These are phyloP conservation scores for Stigmatopora argus DNA, from an alignment of 2,113 vertebrate species.

Conservation along the genomic window DNA sequence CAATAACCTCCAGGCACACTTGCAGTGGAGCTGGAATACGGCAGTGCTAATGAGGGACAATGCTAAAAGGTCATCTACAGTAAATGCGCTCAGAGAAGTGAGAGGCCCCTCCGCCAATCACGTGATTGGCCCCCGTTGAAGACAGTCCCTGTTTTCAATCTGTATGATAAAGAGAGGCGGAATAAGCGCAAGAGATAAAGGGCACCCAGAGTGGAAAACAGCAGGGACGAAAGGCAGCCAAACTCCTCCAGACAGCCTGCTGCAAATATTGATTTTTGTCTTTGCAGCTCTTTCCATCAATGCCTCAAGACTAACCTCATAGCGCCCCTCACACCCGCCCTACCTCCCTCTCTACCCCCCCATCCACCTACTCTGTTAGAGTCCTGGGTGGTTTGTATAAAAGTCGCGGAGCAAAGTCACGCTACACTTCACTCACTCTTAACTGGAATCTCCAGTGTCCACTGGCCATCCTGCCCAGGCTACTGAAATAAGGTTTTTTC, in stretches of 20 bases:
- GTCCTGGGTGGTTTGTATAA: constrained; percentile 46
- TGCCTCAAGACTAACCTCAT: constrained; percentile 42
- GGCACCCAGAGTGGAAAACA: constrained; percentile 39
- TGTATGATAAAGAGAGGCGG: constrained; percentile 49
- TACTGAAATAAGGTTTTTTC: constrained; percentile 17
- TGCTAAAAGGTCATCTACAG: constrained; percentile 48
- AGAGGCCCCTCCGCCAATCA: constrained; percentile 20
- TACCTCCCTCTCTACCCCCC: constrained; percentile 14
- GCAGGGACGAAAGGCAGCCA: constrained; percentile 32
- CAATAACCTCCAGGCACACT: constrained; percentile 38
- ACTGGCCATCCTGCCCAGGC: constrained; percentile 11
- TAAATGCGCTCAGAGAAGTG: not conserved
- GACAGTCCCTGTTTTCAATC: constrained; percentile 40
- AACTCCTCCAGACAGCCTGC: constrained; percentile 53
- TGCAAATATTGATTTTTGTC: constrained; percentile 66
- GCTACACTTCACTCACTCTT: constrained; percentile 46
- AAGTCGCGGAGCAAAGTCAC: constrained; percentile 50
- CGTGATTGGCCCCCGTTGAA: constrained; percentile 18
- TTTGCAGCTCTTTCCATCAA: constrained; percentile 52
- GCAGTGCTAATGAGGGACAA: constrained; percentile 48
- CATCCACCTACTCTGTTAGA: constrained; percentile 26
- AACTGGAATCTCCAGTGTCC: constrained; percentile 37
- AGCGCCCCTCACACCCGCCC: not conserved
- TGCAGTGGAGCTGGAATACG: constrained; percentile 22
- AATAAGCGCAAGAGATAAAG: constrained; percentile 51